These are phyloP conservation scores for Acheta domesticus DNA, from an alignment of 2,888 invertebrate species.

Conservation along the genomic window DNA sequence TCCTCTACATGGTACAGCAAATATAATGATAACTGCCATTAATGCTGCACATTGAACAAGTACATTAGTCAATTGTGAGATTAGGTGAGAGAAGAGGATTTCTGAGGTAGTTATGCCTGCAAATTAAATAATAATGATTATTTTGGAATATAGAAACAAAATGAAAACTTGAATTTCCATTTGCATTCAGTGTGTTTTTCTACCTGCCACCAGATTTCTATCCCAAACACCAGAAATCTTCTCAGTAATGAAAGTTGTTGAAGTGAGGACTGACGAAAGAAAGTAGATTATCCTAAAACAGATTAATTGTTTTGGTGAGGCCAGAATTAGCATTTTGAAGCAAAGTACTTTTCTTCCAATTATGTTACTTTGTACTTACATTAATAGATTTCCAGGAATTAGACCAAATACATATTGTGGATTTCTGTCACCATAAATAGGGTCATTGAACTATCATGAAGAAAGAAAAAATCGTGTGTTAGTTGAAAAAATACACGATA, in stretches of 20 bases:
- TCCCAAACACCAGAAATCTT: slow-evolving; percentile 83
- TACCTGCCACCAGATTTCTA: slow-evolving; percentile 75
- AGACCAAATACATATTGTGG: neutral
- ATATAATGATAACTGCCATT: slow-evolving; percentile 56
- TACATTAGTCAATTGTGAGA: slow-evolving; percentile 43
- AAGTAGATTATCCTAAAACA: slow-evolving; percentile 73
- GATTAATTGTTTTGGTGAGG: neutral
- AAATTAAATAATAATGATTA: slow-evolving; percentile 23
- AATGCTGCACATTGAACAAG: slow-evolving; percentile 18
- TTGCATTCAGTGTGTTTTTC: no score
- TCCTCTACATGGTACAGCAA: slow-evolving; percentile 52
- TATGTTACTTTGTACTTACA: neutral
- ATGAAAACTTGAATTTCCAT: no score
- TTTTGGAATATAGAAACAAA: no score
- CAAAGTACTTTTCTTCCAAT: neutral
- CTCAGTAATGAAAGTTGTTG: slow-evolving; percentile 76
- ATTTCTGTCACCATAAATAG: slow-evolving; percentile 60
- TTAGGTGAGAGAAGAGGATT: slow-evolving; percentile 76
- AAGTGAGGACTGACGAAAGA: slow-evolving; percentile 78
- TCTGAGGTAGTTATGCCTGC: slow-evolving; percentile 71
- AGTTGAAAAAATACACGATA: neutral
- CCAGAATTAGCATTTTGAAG: neutral
- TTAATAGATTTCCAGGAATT: neutral
- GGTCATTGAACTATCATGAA: slow-evolving; percentile 58
- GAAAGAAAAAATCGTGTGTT: slow-evolving; percentile 38